Conservation (phyloP, 2,113 vertebrate species). For the Cyphomyrus plagiostoma region DNA sequence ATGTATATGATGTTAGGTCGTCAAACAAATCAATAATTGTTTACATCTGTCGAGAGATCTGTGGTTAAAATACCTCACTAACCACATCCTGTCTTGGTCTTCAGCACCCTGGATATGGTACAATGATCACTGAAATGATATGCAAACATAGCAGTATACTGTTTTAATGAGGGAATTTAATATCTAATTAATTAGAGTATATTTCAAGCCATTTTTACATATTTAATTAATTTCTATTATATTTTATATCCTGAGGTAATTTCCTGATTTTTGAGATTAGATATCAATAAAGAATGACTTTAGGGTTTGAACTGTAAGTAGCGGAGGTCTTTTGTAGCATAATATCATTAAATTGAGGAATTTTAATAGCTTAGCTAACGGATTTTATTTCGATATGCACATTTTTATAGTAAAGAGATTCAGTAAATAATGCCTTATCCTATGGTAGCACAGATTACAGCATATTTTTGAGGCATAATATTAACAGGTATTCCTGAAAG, state of each 20-base stretch:
- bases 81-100: not conserved
- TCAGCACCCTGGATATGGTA: not conserved
- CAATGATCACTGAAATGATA: constrained; percentile 8
- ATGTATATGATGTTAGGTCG: not conserved
- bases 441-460: not conserved
- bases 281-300: constrained; percentile 1
- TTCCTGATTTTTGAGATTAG: constrained; percentile 14
- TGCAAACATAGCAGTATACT: constrained; percentile 8
- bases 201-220: constrained; percentile 14
- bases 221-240: constrained; percentile 12
- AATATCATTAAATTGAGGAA: not conserved
- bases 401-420: not conserved
- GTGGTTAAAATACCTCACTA: not conserved
- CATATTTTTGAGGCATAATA: not conserved
- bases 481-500: not conserved
- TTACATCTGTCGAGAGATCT: not conserved
- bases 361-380: not conserved
- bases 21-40: not conserved
- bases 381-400: not conserved
- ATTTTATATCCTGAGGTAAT: constrained; percentile 18
- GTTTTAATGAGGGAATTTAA: constrained; percentile 5
- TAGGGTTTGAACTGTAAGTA: not conserved
- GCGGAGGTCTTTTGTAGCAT: not conserved
- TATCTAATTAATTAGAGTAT: constrained; percentile 11
- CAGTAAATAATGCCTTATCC: not conserved